Base-by-base conservation (phyloP, 2,888 invertebrate species). In the Dynastes maya region DNA sequence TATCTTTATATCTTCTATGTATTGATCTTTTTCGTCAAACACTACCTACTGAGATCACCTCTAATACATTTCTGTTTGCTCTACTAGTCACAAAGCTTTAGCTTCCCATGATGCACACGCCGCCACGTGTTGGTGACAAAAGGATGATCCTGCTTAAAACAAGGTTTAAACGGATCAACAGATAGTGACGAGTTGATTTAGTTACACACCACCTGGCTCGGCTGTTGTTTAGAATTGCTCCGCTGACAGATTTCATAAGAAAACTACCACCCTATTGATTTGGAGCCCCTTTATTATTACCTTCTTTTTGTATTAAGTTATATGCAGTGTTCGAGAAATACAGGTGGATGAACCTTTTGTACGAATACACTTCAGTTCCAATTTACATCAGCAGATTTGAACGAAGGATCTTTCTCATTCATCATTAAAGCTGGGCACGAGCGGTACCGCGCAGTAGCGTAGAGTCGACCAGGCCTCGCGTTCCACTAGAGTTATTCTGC, bases 91-190 rank as follows among this genome's bases (percentile, higher is more conserved):
- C 72, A 74, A 74, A 74, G 72, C 72, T 74, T 74, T 61, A 74
- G 61, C 72, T 61, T 74, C 72, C 72, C 72, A 61, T 74, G 72
- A 61, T 74, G 77, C 81, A 78, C 77, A 74, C 67, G 77, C 78
- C 63, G 78, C 78, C 81, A 81, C 81, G 81, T 81, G 81, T 79
- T 80, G 79, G 58, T 67, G 76, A 81, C 81, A 81, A 81, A 75
- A 79, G 81, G 81, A 81, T 81, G 81, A 79, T 80, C 74, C 78
- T 76, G 70, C 68, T 68, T 70, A 76, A 76, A 70, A 76, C 78
- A 78, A 78, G 78, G 78, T 64, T 71, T 78, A 78, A 78, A 71
- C 68, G 71, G 78, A 78, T 78, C 78, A 78, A 72, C 78, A 78
- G 70, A 78, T 78, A 71, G 78, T 64, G 72, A 64, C 64, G 80